Percentiles rank a stretch among this genome's conserved stretches.
phyloP scores from a whole-genome alignment of 2,888 invertebrate genomes.

The Scotopteryx bipunctaria region DNA sequence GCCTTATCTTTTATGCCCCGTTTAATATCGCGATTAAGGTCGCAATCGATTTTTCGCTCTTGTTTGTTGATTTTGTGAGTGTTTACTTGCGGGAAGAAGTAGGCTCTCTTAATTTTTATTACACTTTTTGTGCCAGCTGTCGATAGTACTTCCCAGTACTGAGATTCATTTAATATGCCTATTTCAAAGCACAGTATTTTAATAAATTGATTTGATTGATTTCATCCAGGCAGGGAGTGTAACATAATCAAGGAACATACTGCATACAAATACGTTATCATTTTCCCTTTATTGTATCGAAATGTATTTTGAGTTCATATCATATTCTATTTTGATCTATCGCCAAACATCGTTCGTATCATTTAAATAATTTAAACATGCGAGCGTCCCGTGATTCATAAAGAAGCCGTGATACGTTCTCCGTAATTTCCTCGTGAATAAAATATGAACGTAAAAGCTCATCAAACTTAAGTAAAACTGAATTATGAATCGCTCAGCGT shows the following conservation, averaged over 20 bases:
- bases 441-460: constrained; percentile 40
- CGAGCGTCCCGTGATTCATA: constrained; percentile 30
- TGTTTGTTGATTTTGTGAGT: constrained; percentile 51
- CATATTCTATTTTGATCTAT: constrained; percentile 5
- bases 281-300: background rate
- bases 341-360: constrained; percentile 20
- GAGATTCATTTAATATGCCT: no score
- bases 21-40: constrained; percentile 59
- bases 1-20: constrained; percentile 59
- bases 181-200: no score
- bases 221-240: no score
- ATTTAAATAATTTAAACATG: constrained; percentile 22
- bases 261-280: background rate
- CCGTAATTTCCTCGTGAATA: constrained; percentile 38
- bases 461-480: constrained; percentile 39
- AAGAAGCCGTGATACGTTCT: constrained; percentile 30
- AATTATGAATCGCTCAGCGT: constrained; percentile 38
- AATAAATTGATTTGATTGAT: no score
- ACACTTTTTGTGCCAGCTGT: constrained; percentile 5
- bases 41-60: constrained; percentile 52
- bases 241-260: no score
- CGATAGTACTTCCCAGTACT: background rate
- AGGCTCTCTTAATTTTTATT: constrained; percentile 32
- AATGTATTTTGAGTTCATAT: background rate
- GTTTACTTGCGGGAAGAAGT: constrained; percentile 41